Base-by-base conservation (phyloP, 2,797 vertebrate species). In the Pitangus sulphuratus region DNA sequence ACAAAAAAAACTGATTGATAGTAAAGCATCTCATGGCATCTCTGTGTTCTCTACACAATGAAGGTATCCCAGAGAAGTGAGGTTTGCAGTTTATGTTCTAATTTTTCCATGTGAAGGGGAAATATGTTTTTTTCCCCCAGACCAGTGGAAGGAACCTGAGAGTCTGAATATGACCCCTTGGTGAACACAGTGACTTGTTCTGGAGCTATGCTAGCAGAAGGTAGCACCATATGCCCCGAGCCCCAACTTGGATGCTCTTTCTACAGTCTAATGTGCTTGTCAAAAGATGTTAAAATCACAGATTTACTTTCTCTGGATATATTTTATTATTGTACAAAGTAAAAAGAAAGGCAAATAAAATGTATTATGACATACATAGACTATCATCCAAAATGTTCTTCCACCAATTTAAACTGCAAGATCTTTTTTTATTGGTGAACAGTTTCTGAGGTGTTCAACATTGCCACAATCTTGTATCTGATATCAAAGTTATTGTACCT, bases 261-360 rank as follows among this genome's bases (percentile, higher is more conserved):
- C 98, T 98, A 97, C 96, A 98, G 98, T 98, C 98, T 99, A 99
- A 99, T 99, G 98, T 99, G 98, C 98, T 98, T 99, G 99, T 99
- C 99, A 99, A 98, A 99, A 99, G 98, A 98, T 94, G 97, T 99
- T 99, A 99, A 94, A 98, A 98, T 99, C 99, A 99, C 89, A 95
- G 97, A 97, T 90, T 96, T 98, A 96, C 87, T 95, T 96, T 96
- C 92, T 96, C 96, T 97, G 95, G 84, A 97, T 97, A 91, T 96
- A 93, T 96, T 98, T 95, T 87, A 91, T 71, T 77, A 97, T 40
- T 92, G 95, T 94, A 96, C 97, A 97, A 97, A 87, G 90, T 76
- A 97, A 98, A 98, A 98, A 95, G 97, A 97, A 70, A 85, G 58
- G 39, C 26, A 66, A 91, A 42, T 50, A 81, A 70, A 96, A 96